Evolutionary conservation across 2,797 vertebrate genomes (phyloP).

Genomic region (Enteromius afrohamiltoni): DNA sequence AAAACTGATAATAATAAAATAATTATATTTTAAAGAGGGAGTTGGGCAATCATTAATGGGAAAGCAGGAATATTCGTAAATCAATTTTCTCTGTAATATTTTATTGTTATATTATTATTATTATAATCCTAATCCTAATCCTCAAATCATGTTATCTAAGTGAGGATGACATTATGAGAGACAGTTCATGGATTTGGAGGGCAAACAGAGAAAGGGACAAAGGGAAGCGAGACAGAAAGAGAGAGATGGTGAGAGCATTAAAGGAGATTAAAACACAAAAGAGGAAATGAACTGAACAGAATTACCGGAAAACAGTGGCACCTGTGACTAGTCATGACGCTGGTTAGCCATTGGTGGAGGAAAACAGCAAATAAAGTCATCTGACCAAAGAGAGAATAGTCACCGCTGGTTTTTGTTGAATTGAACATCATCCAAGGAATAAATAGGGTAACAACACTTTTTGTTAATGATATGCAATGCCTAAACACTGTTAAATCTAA

Average conservation of each 20-base stretch:
- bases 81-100: not conserved
- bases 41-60: not conserved
- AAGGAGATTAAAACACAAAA: slow-evolving; percentile 27
- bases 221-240: slow-evolving; percentile 52
- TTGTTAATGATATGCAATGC: not conserved
- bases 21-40: not conserved
- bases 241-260: slow-evolving; percentile 4
- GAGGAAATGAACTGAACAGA: slow-evolving; percentile 1
- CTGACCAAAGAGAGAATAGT: not conserved
- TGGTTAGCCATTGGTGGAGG: slow-evolving; percentile 1
- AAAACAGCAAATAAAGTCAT: not conserved
- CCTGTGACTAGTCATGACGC: slow-evolving; percentile 3
- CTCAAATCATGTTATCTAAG: slow-evolving; percentile 24
- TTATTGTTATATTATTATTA: slow-evolving; percentile 27
- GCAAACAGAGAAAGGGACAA: slow-evolving; percentile 20
- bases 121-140: slow-evolving; percentile 38
- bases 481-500: not conserved
- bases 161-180: slow-evolving; percentile 55
- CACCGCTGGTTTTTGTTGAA: slow-evolving; percentile 1
- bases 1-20: not conserved
- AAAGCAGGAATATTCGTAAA: slow-evolving; percentile 8
- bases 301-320: not conserved
- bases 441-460: not conserved
- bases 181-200: slow-evolving; percentile 57
- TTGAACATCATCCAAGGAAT: not conserved